Conservation (phyloP, 2,888 invertebrate genomes). For the Heliconius sara region DNA sequence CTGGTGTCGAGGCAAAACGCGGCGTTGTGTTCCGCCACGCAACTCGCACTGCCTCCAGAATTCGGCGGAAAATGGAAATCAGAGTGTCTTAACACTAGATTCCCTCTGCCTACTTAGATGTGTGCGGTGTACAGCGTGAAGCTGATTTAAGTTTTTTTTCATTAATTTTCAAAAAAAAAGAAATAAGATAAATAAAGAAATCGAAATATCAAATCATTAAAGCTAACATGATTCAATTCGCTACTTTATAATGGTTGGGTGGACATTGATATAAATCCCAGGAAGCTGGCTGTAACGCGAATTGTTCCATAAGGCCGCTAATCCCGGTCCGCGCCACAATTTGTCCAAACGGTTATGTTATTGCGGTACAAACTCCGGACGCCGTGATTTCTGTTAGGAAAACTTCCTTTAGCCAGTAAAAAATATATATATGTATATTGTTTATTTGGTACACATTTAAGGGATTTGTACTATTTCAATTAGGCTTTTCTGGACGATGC, state of each 20-base stretch:
- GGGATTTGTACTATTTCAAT: constrained; percentile 25
- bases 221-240: background rate
- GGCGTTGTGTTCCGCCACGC: no score
- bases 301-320: constrained; percentile 81
- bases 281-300: constrained; percentile 59
- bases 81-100: no score
- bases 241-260: background rate
- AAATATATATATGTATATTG: constrained; percentile 4
- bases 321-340: constrained; percentile 78
- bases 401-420: constrained; percentile 37
- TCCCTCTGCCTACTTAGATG: no score
- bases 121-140: no score
- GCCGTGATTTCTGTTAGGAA: constrained; percentile 74
- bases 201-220: background rate
- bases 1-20: no score
- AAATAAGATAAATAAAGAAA: background rate
- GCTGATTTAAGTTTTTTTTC: no score
- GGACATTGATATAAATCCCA: constrained; percentile 72
- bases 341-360: constrained; percentile 83
- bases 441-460: constrained; percentile 21
- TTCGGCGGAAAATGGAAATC: no score
- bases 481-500: background rate
- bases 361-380: constrained; percentile 70
- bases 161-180: no score
- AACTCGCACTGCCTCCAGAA: no score